These are phyloP conservation scores for Coecobrya sp. DNA, from an alignment of 2,888 invertebrate species.

Conservation along the genomic window DNA sequence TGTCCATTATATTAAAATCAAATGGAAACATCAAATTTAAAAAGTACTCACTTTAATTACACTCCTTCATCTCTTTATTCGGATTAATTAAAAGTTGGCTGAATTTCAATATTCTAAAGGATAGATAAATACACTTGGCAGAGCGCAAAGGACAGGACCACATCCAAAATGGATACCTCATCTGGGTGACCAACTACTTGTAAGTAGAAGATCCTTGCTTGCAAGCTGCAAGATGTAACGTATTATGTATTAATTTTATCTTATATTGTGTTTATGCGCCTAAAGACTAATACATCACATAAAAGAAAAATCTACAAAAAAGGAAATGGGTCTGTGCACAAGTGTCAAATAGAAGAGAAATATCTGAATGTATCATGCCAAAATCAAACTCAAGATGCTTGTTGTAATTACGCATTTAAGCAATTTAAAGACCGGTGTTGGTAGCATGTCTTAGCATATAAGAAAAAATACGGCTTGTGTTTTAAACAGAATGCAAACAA, in stretches of 20 bases:
- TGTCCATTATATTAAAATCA: background rate
- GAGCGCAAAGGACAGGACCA: background rate
- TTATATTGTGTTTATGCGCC: constrained; percentile 35
- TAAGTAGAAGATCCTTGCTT: background rate
- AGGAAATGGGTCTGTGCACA: constrained; percentile 61
- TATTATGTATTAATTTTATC: too few relatives aligned
- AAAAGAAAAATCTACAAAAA: constrained; percentile 45
- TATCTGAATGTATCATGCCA: constrained; percentile 19
- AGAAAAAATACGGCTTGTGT: too few relatives aligned
- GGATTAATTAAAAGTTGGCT: constrained; percentile 34
- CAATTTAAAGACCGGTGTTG: too few relatives aligned
- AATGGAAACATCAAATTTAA: constrained; percentile 31
- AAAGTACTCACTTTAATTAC: constrained; percentile 17
- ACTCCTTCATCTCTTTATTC: background rate
- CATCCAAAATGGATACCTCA: constrained; percentile 13
- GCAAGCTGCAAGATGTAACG: too few relatives aligned
- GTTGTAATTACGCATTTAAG: too few relatives aligned
- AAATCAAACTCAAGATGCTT: background rate
- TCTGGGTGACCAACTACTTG: background rate
- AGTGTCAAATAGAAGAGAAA: constrained; percentile 22
- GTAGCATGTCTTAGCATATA: background rate
- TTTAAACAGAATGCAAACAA: too few relatives aligned
- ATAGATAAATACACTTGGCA: background rate
- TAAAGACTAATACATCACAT: constrained; percentile 16
- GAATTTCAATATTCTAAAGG: constrained; percentile 6